Conservation (phyloP, 2,113 vertebrate genomes). For the Chionis minor region DNA sequence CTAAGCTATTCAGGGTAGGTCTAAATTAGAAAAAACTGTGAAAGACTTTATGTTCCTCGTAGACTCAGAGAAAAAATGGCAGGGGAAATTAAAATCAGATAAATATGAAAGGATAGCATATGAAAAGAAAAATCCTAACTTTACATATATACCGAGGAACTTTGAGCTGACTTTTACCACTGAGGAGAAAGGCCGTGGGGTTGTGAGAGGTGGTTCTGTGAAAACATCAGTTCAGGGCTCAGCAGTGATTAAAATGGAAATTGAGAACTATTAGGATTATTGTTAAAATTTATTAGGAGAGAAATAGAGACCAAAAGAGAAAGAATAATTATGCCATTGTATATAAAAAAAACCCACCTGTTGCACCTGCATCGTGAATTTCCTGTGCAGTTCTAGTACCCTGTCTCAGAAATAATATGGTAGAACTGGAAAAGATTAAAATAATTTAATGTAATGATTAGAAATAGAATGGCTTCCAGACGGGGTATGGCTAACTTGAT, state of each 20-base stretch:
- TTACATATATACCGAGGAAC: background rate
- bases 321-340: background rate
- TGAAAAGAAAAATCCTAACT: background rate
- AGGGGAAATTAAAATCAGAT: background rate
- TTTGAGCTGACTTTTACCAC: background rate
- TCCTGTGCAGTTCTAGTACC: background rate
- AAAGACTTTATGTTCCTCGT: background rate
- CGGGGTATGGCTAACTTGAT: background rate
- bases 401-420: background rate
- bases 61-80: background rate
- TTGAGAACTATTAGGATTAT: background rate
- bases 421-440: background rate
- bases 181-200: background rate
- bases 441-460: background rate
- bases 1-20: background rate
- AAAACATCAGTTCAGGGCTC: background rate
- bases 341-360: background rate
- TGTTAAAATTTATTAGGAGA: background rate
- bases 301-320: background rate
- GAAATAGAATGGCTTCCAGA: background rate
- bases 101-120: background rate
- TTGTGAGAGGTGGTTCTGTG: background rate
- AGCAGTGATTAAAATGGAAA: background rate
- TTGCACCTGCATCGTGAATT: background rate
- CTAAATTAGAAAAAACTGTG: background rate